These are phyloP conservation scores for Pogonocherus hispidulus DNA, from an alignment of 2,888 invertebrate species.

Conservation along the genomic window DNA sequence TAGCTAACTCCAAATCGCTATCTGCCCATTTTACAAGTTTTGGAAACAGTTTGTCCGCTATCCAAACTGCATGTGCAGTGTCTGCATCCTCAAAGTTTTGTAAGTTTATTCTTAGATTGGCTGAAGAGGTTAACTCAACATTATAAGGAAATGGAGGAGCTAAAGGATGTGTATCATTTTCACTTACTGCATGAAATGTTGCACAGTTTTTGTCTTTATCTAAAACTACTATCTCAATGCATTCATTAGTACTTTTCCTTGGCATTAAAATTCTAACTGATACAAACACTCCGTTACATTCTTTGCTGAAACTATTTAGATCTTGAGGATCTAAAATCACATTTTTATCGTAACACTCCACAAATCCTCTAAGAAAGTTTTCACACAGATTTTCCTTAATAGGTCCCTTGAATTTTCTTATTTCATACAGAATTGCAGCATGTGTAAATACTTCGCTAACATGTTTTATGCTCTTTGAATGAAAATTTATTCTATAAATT, in stretches of 20 bases:
- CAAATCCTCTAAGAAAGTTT: constrained; percentile 57
- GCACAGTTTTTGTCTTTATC: constrained; percentile 66
- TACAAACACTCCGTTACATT: constrained; percentile 61
- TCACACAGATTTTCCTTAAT: constrained; percentile 55
- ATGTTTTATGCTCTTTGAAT: constrained; percentile 49
- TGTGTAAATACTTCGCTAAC: constrained; percentile 59
- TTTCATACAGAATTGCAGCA: constrained; percentile 62
- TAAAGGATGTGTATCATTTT: constrained; percentile 63
- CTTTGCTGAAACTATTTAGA: constrained; percentile 50
- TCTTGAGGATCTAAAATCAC: constrained; percentile 50
- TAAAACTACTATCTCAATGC: constrained; percentile 64
- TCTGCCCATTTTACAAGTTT: constrained; percentile 77
- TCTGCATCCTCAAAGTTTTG: constrained; percentile 67
- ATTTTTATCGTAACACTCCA: constrained; percentile 60
- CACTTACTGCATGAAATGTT: constrained; percentile 70
- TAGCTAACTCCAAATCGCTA: constrained; percentile 63
- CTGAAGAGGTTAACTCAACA: constrained; percentile 57
- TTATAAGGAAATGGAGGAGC: constrained; percentile 71
- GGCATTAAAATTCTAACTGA: constrained; percentile 68
- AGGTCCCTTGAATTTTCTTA: constrained; percentile 57
- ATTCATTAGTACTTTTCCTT: constrained; percentile 57
- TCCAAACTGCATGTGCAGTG: constrained; percentile 69
- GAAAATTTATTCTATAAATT: constrained; percentile 58
- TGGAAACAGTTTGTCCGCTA: constrained; percentile 72
- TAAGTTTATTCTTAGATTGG: constrained; percentile 65